Conservation (phyloP, 2,797 vertebrate genomes). For the Holocentrus rufus region DNA sequence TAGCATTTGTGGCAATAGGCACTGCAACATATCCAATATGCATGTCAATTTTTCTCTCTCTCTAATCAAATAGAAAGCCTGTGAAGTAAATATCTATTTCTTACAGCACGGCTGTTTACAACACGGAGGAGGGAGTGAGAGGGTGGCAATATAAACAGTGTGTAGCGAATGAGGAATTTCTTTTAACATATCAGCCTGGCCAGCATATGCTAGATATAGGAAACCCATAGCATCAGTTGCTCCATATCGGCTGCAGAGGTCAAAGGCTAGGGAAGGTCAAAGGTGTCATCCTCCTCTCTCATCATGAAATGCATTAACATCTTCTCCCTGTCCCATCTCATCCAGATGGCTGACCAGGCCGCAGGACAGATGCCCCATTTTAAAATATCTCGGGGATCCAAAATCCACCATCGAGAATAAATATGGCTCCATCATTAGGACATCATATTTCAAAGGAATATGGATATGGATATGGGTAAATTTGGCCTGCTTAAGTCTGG, state of each 20-base stretch:
- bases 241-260: conserved; percentile 80
- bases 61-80: conserved; percentile 82
- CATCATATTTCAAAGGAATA: conserved; percentile 84
- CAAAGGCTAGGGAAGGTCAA: conserved; percentile 86
- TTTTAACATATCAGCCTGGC: conserved; percentile 78
- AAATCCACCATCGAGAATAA: conserved; percentile 80
- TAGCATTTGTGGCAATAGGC: conserved; percentile 66
- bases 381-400: conserved; percentile 76
- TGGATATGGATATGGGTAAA: conserved; percentile 63
- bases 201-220: conserved; percentile 85
- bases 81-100: conserved; percentile 80
- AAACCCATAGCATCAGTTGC: conserved; percentile 80
- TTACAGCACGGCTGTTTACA: conserved; percentile 73
- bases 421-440: conserved; percentile 79
- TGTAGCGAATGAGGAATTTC: conserved; percentile 79
- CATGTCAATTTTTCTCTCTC: conserved; percentile 67
- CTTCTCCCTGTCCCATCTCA: conserved; percentile 73
- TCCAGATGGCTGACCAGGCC: conserved; percentile 81
- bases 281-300: conserved; percentile 84
- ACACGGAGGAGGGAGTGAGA: conserved; percentile 57
- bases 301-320: conserved; percentile 87
- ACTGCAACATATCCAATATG: conserved; percentile 64
- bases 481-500: conserved; percentile 18
- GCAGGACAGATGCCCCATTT: conserved; percentile 78
- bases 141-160: conserved; percentile 76